Conservation (phyloP, 2,888 invertebrate genomes). For the Quadroppia sp. region DNA sequence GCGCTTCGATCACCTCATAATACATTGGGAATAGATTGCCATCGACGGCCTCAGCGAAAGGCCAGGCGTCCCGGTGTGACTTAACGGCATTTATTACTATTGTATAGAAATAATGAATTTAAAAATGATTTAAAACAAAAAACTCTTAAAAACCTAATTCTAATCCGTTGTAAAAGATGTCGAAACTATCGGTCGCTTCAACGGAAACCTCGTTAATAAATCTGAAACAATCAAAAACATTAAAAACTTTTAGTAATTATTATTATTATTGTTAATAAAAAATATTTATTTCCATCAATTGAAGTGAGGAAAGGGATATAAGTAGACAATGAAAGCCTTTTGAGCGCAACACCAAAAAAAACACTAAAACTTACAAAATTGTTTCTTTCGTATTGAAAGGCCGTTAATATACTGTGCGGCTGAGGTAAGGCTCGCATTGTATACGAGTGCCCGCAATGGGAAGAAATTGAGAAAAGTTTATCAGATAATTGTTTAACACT, state of each 20-base stretch:
- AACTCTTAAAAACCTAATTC: background rate
- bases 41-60: slow-evolving; percentile 86
- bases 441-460: slow-evolving; percentile 31
- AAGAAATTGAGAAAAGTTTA: slow-evolving; percentile 20
- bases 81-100: slow-evolving; percentile 75
- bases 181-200: background rate
- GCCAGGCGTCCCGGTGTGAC: slow-evolving; percentile 88
- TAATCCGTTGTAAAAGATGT: background rate
- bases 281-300: background rate
- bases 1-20: slow-evolving; percentile 60
- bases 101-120: background rate
- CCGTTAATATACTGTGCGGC: slow-evolving; percentile 14
- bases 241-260: background rate
- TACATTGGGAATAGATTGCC: slow-evolving; percentile 85
- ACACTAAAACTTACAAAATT: slow-evolving; percentile 31
- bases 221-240: background rate
- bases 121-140: background rate
- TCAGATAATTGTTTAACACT: slow-evolving; percentile 9
- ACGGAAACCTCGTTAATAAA: background rate
- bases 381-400: slow-evolving; percentile 25
- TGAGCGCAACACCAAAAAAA: background rate
- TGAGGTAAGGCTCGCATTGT: slow-evolving; percentile 18
- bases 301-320: slow-evolving; percentile 2
- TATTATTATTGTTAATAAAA: no score
- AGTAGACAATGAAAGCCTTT: background rate